Percentiles rank a stretch among this genome's conserved stretches.
These are phyloP conservation scores for Oreamnos americanus DNA, from an alignment of 2,113 vertebrate genomes.

Conservation along the genomic window DNA sequence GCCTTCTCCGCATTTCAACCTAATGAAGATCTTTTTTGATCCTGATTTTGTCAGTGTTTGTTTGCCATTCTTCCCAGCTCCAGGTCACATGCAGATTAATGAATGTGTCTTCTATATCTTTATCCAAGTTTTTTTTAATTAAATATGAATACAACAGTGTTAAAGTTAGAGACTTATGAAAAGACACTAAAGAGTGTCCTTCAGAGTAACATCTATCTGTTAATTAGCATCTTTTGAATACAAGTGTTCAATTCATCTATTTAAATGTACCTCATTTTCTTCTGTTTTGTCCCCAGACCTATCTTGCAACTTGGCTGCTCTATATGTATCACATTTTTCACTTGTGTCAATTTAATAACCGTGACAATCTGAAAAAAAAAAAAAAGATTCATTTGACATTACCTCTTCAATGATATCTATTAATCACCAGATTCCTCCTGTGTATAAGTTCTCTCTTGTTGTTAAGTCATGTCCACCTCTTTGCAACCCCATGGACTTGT, in stretches of 20 bases:
- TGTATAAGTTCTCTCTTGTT: background rate
- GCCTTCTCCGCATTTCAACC: background rate
- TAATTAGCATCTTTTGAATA: constrained; percentile 36
- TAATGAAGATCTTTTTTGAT: background rate
- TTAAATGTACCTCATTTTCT: constrained; percentile 61
- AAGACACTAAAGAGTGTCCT: constrained; percentile 19
- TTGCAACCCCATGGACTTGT: background rate
- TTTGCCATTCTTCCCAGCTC: background rate
- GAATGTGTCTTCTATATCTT: constrained; percentile 18
- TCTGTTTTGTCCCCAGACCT: background rate
- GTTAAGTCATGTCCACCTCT: background rate
- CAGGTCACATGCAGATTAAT: constrained; percentile 24
- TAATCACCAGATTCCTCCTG: background rate
- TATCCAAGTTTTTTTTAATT: constrained; percentile 37
- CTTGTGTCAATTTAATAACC: background rate
- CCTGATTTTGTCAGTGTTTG: background rate
- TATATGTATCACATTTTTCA: constrained; percentile 35
- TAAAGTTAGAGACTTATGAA: constrained; percentile 18
- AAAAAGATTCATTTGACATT: background rate
- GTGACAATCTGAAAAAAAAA: background rate
- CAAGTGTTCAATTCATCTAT: constrained; percentile 45
- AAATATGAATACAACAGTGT: constrained; percentile 31
- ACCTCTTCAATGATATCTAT: background rate
- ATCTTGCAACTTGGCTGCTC: background rate
- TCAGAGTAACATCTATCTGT: constrained; percentile 28